phyloP scores from a whole-genome alignment of 2,888 invertebrate species.

The Papilio protenor region DNA sequence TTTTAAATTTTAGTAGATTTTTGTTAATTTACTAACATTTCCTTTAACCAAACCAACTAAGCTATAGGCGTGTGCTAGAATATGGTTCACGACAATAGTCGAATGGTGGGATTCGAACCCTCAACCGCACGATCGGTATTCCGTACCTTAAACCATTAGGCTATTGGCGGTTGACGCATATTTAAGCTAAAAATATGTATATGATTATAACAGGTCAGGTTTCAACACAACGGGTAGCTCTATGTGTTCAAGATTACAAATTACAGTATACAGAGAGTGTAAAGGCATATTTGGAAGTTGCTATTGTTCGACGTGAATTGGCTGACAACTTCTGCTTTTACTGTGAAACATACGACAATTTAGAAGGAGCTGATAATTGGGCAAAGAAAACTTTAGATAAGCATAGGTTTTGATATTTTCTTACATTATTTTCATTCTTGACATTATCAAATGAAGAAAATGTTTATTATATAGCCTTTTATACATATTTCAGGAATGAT shows the following conservation, averaged over 20 bases:
- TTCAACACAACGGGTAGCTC: constrained; percentile 91
- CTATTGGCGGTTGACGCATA: too few relatives aligned
- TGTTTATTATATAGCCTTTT: not conserved
- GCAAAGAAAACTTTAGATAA: constrained; percentile 90
- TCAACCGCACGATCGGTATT: too few relatives aligned
- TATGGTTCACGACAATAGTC: too few relatives aligned
- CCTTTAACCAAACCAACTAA: too few relatives aligned
- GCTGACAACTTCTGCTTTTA: constrained; percentile 96
- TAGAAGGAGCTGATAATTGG: constrained; percentile 92
- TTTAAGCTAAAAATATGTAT: not conserved
- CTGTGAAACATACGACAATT: constrained; percentile 92
- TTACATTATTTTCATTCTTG: not conserved
- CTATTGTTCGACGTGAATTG: constrained; percentile 92
- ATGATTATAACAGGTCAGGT: constrained; percentile 87
- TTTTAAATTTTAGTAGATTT: too few relatives aligned
- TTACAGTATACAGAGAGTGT: constrained; percentile 87
- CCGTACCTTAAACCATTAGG: too few relatives aligned
- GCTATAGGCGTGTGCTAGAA: too few relatives aligned
- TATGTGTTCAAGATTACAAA: constrained; percentile 88
- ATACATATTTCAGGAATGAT: constrained; percentile 85
- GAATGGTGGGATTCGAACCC: too few relatives aligned
- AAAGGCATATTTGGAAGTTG: constrained; percentile 93
- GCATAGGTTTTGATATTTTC: constrained; percentile 81
- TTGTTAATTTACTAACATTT: too few relatives aligned
- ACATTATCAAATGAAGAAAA: not conserved